Percentiles rank a stretch among this genome's conserved stretches.
These are phyloP conservation scores for Medauroidea extradentata DNA, from an alignment of 1,140 invertebrate species.

Conservation along the genomic window DNA sequence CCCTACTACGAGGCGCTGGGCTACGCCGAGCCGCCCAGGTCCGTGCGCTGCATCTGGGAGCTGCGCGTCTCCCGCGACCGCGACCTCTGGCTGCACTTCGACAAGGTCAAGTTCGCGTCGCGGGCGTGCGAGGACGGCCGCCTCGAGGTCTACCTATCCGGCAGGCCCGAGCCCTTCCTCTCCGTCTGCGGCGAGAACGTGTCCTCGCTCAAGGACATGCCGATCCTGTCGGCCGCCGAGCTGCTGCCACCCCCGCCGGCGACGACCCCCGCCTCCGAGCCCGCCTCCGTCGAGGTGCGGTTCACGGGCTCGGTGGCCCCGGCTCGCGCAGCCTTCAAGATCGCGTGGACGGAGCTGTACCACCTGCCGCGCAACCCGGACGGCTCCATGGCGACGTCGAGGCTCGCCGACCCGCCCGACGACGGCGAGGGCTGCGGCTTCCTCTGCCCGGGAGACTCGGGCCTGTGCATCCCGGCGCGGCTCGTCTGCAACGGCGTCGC, in stretches of 20 bases:
- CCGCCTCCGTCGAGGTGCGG: slow-evolving; percentile 57
- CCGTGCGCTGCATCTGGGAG: slow-evolving; percentile 85
- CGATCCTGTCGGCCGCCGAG: slow-evolving; percentile 70
- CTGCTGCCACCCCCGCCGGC: slow-evolving; percentile 49
- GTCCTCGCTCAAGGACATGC: slow-evolving; percentile 67
- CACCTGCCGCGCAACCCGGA: slow-evolving; percentile 77
- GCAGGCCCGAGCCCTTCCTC: slow-evolving; percentile 62
- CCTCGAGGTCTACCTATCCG: slow-evolving; percentile 73
- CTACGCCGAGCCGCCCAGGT: slow-evolving; percentile 65
- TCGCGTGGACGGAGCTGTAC: slow-evolving; percentile 85
- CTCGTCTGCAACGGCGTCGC: slow-evolving; percentile 81
- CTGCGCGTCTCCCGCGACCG: slow-evolving; percentile 71
- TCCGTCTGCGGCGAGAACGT: slow-evolving; percentile 80
- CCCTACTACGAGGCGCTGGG: slow-evolving; percentile 78
- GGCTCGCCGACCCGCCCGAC: slow-evolving; percentile 50
- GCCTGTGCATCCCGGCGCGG: slow-evolving; percentile 72
- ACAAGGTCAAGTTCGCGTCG: slow-evolving; percentile 76
- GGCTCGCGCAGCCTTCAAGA: slow-evolving; percentile 74
- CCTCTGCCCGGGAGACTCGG: slow-evolving; percentile 74
- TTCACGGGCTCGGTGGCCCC: slow-evolving; percentile 71
- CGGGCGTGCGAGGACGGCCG: slow-evolving; percentile 77
- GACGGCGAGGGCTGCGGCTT: slow-evolving; percentile 58
- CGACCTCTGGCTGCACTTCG: slow-evolving; percentile 81
- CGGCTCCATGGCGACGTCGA: slow-evolving; percentile 69
- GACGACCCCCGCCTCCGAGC: slow-evolving; percentile 47